Evolutionary conservation across 2,113 vertebrate species (phyloP).

Genomic region (Poicephalus meyeri): DNA sequence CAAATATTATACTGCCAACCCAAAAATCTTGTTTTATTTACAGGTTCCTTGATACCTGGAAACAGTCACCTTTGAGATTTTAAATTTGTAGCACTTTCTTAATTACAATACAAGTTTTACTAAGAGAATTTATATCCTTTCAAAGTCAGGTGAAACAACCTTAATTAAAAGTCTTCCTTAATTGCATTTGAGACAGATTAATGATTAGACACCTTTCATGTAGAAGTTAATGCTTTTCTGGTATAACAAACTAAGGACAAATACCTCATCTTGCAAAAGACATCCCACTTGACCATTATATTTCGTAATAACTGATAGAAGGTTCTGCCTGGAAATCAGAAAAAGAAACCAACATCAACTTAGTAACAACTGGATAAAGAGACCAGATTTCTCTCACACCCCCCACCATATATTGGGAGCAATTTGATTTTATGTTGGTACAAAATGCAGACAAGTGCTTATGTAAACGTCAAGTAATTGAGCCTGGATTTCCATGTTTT

Average conservation of each 20-base stretch:
- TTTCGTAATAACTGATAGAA: slow-evolving; percentile 5
- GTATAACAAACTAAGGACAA: slow-evolving; percentile 8
- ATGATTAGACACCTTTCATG: neutral
- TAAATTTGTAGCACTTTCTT: neutral
- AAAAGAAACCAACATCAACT: neutral
- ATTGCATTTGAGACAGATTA: neutral
- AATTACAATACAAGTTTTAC: neutral
- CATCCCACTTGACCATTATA: slow-evolving; percentile 23
- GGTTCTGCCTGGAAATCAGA: neutral
- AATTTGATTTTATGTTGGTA: neutral
- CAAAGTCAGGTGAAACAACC: neutral
- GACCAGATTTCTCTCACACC: neutral
- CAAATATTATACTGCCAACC: neutral
- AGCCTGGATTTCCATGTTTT: fast-evolving
- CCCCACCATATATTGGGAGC: neutral
- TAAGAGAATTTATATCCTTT: neutral
- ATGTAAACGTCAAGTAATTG: neutral
- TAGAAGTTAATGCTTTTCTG: neutral
- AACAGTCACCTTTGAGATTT: neutral
- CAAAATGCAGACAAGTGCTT: neutral
- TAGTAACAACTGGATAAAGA: neutral
- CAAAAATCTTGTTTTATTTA: neutral
- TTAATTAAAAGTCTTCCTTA: slow-evolving; percentile 22
- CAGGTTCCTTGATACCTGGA: neutral
- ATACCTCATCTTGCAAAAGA: slow-evolving; percentile 58